A percentile compares a stretch with the other conserved stretches of the same genome.
Evolutionary conservation across 2,797 vertebrate genomes (phyloP).

Genomic region (Lateolabrax maculatus): DNA sequence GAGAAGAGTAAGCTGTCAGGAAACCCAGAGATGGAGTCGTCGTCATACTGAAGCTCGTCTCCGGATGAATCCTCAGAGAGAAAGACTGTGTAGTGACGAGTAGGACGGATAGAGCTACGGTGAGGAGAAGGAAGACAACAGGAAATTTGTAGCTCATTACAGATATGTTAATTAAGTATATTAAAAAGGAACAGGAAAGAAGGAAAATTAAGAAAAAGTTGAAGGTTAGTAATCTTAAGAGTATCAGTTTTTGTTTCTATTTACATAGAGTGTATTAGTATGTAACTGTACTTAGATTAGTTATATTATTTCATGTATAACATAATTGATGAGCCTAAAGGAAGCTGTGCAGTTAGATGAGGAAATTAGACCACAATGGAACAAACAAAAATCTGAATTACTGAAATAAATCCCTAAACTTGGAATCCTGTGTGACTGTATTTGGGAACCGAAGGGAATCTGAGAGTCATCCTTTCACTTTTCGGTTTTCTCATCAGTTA

Average conservation of each 20-base stretch:
- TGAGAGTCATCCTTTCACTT: no score
- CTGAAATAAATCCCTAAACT: background rate
- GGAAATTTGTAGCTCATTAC: constrained; percentile 42
- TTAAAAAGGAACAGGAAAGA: constrained; percentile 13
- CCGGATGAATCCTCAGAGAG: constrained; percentile 98
- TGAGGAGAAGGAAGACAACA: constrained; percentile 79
- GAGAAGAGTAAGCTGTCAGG: constrained; percentile 97
- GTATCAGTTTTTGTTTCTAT: background rate
- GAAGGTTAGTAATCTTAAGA: background rate
- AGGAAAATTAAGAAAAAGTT: constrained; percentile 19
- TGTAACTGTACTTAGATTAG: background rate
- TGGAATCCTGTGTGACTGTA: background rate
- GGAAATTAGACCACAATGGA: background rate
- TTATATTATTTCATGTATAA: background rate
- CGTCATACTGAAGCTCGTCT: constrained; percentile 93
- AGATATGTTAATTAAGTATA: background rate
- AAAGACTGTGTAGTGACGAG: constrained; percentile 98
- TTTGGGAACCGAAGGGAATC: background rate
- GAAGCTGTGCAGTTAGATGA: background rate
- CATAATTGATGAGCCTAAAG: background rate
- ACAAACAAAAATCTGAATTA: background rate
- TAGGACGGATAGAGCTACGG: constrained; percentile 92
- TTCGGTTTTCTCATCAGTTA: background rate
- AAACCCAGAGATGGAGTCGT: constrained; percentile 91
- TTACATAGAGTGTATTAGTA: background rate